These are phyloP conservation scores for Helarctos malayanus DNA, from an alignment of 2,797 vertebrate species.

Conservation along the genomic window DNA sequence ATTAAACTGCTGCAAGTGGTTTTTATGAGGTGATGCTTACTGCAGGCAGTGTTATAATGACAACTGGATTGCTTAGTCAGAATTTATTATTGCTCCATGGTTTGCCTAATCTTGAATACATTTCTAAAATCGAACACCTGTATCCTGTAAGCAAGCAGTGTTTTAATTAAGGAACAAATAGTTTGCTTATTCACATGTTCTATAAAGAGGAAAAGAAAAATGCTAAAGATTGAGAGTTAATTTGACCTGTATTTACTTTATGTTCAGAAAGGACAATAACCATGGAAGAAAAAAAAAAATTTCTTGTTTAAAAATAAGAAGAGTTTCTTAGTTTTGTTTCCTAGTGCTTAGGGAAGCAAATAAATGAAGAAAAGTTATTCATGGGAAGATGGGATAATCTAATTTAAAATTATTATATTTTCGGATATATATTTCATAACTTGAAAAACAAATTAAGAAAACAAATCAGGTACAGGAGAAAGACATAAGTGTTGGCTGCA, in stretches of 20 bases:
- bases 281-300: background rate
- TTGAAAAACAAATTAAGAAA: slow-evolving; percentile 25
- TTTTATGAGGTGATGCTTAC: slow-evolving; percentile 45
- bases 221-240: slow-evolving; percentile 17
- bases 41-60: background rate
- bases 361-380: slow-evolving; percentile 59
- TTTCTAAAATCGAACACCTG: background rate
- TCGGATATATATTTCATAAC: slow-evolving; percentile 25
- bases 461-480: background rate
- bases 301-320: background rate
- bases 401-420: slow-evolving; percentile 51
- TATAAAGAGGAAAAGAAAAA: slow-evolving; percentile 44
- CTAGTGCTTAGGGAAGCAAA: slow-evolving; percentile 28
- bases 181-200: slow-evolving; percentile 8
- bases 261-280: slow-evolving; percentile 7
- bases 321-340: slow-evolving; percentile 55
- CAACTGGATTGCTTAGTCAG: slow-evolving; percentile 10
- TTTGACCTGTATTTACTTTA: slow-evolving; percentile 54
- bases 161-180: slow-evolving; percentile 69
- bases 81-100: background rate
- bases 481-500: background rate
- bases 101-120: slow-evolving; percentile 56
- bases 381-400: slow-evolving; percentile 31
- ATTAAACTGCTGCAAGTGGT: background rate
- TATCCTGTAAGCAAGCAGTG: slow-evolving; percentile 49